A percentile compares a stretch with the other conserved stretches of the same genome.
Evolutionary conservation across 2,113 vertebrate genomes (phyloP).

Genomic region (Pelodiscus sinensis): DNA sequence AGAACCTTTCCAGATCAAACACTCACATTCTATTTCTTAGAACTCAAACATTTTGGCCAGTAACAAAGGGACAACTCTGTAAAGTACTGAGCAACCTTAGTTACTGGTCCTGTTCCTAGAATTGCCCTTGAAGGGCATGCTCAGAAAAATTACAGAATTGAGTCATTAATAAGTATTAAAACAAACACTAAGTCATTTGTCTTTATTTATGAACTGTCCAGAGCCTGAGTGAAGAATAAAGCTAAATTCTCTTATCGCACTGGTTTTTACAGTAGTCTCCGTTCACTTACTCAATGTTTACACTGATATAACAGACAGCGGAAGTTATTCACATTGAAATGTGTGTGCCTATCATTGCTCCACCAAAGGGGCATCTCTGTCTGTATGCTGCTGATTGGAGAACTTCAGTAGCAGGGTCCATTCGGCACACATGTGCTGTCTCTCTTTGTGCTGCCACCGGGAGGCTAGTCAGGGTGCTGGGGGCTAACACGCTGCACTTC

Average conservation of each 20-base stretch:
- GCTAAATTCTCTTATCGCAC: background rate
- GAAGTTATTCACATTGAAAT: background rate
- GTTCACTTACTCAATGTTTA: background rate
- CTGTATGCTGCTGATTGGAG: too few species aligned
- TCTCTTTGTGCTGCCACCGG: too few species aligned
- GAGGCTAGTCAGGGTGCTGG: too few species aligned
- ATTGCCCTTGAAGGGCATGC: background rate
- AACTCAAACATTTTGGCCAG: background rate
- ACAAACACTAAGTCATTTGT: background rate
- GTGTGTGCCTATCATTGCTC: too few species aligned
- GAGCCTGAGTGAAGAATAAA: background rate
- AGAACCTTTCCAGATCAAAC: background rate
- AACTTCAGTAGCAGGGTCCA: too few species aligned
- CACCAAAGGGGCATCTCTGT: too few species aligned
- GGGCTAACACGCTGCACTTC: too few species aligned
- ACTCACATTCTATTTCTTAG: accelerated
- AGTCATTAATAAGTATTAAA: background rate
- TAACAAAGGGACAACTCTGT: background rate
- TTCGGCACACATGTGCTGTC: too few species aligned
- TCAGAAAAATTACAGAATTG: background rate
- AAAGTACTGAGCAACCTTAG: background rate
- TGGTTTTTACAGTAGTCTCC: background rate
- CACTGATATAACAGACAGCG: background rate
- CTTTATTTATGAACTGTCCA: background rate
- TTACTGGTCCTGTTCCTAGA: background rate